A percentile compares a stretch with the other conserved stretches of the same genome.
Conservation (phyloP, 2,888 invertebrate species). For the Onthophagus sagittarius region DNA sequence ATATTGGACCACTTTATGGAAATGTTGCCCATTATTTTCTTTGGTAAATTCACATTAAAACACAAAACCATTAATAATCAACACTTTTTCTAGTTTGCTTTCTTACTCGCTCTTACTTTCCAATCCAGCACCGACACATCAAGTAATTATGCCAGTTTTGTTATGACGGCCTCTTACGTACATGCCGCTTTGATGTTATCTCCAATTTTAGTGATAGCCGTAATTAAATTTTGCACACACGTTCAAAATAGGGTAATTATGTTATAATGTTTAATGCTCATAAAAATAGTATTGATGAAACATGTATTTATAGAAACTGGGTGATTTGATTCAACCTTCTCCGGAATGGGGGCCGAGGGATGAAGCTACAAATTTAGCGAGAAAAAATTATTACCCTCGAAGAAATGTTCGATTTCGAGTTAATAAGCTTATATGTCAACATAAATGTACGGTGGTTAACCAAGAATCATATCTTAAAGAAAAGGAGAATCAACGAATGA, state of each 20-base stretch:
- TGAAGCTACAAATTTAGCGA: background rate
- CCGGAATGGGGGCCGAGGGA: background rate
- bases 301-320: background rate
- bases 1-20: slow-evolving; percentile 9
- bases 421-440: background rate
- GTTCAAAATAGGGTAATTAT: slow-evolving; percentile 3
- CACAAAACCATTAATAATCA: background rate
- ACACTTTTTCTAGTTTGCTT: background rate
- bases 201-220: slow-evolving; percentile 1
- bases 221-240: background rate
- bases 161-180: background rate
- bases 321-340: background rate
- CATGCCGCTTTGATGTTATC: background rate
- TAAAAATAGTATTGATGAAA: background rate
- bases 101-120: background rate
- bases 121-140: background rate
- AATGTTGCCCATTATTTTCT: slow-evolving; percentile 6
- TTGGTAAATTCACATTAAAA: background rate
- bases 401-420: background rate
- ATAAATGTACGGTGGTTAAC: background rate
- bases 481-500: background rate
- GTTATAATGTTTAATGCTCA: background rate
- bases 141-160: background rate
- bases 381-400: slow-evolving; percentile 1
- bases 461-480: background rate